These are phyloP conservation scores for Rhineura floridana DNA, from an alignment of 2,113 vertebrate species.

Conservation along the genomic window DNA sequence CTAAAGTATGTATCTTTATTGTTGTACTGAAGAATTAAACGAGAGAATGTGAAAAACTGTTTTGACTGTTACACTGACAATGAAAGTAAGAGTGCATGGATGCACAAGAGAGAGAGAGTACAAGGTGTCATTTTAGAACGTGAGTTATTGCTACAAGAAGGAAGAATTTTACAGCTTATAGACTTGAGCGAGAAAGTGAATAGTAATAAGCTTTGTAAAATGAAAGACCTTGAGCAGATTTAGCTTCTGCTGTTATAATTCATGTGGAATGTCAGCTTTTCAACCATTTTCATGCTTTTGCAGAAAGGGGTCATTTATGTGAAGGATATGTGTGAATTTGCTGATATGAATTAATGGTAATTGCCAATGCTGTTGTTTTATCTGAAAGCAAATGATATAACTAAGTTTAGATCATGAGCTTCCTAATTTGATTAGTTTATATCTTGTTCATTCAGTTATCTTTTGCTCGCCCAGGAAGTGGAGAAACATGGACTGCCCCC, in stretches of 20 bases:
- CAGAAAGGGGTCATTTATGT: constrained; percentile 8
- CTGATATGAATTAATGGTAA: background rate
- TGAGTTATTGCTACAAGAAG: constrained; percentile 8
- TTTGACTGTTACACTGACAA: constrained; percentile 29
- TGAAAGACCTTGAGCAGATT: constrained; percentile 39
- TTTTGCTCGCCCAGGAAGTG: constrained; percentile 11
- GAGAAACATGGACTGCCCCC: constrained; percentile 11
- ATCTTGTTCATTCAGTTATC: background rate
- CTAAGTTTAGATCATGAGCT: constrained; percentile 43
- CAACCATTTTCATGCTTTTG: constrained; percentile 3
- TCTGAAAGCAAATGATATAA: constrained; percentile 16
- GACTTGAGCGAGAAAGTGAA: constrained; percentile 24
- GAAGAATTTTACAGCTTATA: constrained; percentile 18
- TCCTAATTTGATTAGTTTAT: background rate
- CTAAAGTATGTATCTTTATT: background rate
- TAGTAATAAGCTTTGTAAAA: constrained; percentile 45
- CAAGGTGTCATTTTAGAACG: constrained; percentile 23
- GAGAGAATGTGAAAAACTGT: constrained; percentile 27
- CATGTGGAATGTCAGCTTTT: constrained; percentile 30
- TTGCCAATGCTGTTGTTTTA: constrained; percentile 24
- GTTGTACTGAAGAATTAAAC: constrained; percentile 18
- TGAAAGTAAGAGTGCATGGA: constrained; percentile 33
- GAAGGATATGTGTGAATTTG: constrained; percentile 2
- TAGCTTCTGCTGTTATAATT: constrained; percentile 32
- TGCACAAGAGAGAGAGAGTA: background rate